phyloP scores from a whole-genome alignment of 2,113 vertebrate species.

The Nycticryphes semicollaris region DNA sequence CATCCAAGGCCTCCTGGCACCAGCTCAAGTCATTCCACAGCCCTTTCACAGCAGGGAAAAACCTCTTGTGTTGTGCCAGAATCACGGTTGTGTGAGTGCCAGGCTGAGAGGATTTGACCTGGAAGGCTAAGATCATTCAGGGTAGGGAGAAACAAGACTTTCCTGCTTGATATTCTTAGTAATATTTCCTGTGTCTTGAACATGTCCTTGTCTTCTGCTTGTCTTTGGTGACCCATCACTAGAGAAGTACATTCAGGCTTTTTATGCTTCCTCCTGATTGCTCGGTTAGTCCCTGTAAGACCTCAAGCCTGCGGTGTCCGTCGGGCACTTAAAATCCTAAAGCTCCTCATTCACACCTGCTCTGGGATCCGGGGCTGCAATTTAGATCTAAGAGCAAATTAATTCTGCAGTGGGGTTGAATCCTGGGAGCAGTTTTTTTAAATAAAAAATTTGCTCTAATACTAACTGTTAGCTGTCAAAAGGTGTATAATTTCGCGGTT shows the following conservation, averaged over 20 bases:
- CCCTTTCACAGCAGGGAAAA: neutral
- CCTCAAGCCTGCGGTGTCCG: neutral
- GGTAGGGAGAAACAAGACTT: neutral
- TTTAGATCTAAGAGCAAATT: neutral
- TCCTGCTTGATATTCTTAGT: neutral
- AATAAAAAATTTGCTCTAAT: neutral
- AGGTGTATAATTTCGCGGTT: neutral
- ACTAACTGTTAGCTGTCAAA: neutral
- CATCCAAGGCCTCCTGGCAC: neutral
- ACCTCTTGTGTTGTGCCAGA: neutral
- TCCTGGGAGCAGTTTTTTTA: neutral
- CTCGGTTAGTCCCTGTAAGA: neutral
- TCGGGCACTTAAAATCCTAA: neutral
- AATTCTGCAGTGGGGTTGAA: neutral
- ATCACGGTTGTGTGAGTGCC: neutral
- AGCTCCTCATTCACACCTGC: accelerated
- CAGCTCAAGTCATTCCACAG: neutral
- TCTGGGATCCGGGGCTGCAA: neutral
- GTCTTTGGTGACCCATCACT: neutral
- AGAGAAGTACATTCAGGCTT: neutral
- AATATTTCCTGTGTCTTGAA: neutral
- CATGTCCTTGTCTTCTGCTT: neutral
- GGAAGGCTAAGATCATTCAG: neutral
- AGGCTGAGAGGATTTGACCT: neutral
- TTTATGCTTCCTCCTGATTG: neutral